Evolutionary conservation across 2,888 invertebrate genomes (phyloP), one percentile per base, ranked within the genome.

Genomic region (Microdon myrmicae): DNA sequence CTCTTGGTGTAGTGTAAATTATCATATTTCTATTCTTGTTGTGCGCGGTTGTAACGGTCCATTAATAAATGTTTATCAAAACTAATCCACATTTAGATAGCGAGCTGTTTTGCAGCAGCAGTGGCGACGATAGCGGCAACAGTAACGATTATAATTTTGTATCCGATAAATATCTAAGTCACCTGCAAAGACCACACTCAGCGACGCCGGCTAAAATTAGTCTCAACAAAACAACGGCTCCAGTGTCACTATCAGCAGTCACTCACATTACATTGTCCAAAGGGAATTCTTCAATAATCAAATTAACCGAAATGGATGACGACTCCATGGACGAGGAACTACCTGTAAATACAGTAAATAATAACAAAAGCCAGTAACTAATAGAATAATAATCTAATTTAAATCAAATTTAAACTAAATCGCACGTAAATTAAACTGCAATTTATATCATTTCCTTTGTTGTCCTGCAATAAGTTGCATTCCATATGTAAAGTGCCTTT

Each of bases 1-100:
- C n/a, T n/a, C n/a, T n/a, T n/a, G n/a, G n/a, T n/a, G n/a, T 28
- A 25, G n/a, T 44, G 37, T 39, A 8, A n/a, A 14, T 6, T n/a
- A 16, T 16, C 28, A 6, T 44, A 10, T 13, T 3, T 37, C 12
- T 47, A 37, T 28, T 14, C 14, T 39, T 17, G 22, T 13, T 31
- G 60, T 54, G 41, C 35, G 39, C 56, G 32, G 53, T 47, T 41
- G 32, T 25, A 28, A 32, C 47, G 32, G 51, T 64, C 32, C 10
- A 53, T 43, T 28, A 58, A 58, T 69, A 71, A 71, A 71, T 72
- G 72, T 71, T 72, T 66, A 72, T 72, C 68, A 71, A 71, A 71
- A 71, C 70, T 68, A 72, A 70, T 68, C 67, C 68, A 54, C 69
- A 69, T 66, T 68, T 69, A 43, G 71, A 71, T 66, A 72, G 70